Conservation (phyloP, 30 jellyfish, hydroid and myxozoan genomes). For the Mastigias papua region DNA sequence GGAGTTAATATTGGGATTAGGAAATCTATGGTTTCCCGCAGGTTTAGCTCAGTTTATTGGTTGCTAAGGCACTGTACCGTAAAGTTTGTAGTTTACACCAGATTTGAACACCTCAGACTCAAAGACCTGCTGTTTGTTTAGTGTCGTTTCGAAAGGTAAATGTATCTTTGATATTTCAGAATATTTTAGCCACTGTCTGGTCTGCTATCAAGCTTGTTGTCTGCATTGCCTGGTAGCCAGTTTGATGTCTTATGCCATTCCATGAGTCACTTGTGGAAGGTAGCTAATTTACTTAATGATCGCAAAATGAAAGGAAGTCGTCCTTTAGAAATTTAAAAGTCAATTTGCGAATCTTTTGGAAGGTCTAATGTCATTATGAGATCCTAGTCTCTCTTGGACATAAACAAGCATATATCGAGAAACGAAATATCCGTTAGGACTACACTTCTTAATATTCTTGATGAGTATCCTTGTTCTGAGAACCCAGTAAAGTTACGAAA, state of each 20-base stretch:
- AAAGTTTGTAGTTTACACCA: too few species aligned
- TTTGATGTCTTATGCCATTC: neutral
- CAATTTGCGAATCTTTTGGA: neutral
- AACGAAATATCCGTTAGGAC: too few species aligned
- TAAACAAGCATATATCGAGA: too few species aligned
- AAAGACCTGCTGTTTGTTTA: neutral
- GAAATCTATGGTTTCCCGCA: neutral
- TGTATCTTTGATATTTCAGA: neutral
- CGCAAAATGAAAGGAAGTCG: neutral
- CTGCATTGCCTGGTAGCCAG: neutral
- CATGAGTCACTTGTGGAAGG: too few species aligned
- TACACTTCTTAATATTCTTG: too few species aligned
- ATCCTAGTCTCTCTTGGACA: too few species aligned
- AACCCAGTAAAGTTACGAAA: too few species aligned
- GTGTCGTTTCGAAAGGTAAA: neutral
- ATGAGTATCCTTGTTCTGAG: too few species aligned
- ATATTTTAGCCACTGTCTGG: neutral
- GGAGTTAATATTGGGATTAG: neutral
- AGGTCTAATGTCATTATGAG: neutral
- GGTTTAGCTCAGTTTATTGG: neutral
- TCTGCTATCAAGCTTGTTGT: too few species aligned
- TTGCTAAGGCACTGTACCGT: neutral
- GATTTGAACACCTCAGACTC: neutral
- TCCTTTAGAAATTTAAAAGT: neutral
- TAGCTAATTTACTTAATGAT: too few species aligned